A percentile compares a stretch with the other conserved stretches of the same genome.
These are phyloP conservation scores for cat (Felis catus) DNA, from an alignment of 2,113 vertebrate species.

Conservation along the genomic window F.catus_Fca126_mat1.0 CM031421.1:93865501-93866000, in stretches of 20 bases:
- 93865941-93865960: not conserved
- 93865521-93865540: not conserved
- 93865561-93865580: not conserved
- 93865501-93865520: not conserved
- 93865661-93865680: not conserved
- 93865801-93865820: not conserved
- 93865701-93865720: not conserved
- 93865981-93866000: not conserved
- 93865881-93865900: not conserved
- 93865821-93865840: not conserved
- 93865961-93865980: rapidly evolving
- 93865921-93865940: rapidly evolving
- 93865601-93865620: not conserved
- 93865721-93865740: not conserved
- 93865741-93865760: not conserved
- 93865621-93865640: not conserved
- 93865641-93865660: not conserved
- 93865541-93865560: not conserved
- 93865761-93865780: not conserved
- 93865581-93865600: not conserved
- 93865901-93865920: not conserved
- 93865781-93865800: not conserved
- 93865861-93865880: not conserved
- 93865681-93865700: not conserved
- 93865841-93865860: not conserved